Evolutionary conservation across 2,888 invertebrate genomes (phyloP), one percentile per base, ranked within the genome.

Genomic region (Lasius fuliginosus): DNA sequence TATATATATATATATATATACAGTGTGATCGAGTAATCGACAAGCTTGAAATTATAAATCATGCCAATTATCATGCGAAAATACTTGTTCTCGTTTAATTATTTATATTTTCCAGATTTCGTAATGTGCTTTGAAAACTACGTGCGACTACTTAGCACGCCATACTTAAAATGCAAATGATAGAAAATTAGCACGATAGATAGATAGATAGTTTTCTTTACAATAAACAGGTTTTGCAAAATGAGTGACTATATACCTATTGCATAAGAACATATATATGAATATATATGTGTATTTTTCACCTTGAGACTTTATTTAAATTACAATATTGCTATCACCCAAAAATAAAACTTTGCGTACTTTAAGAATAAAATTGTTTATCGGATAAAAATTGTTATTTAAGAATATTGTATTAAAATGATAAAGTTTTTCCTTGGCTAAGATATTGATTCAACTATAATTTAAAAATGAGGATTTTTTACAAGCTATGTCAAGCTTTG

Each of bases 101-200:
- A 77, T 77, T 77, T 58, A 77, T 71, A 6, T 11, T 71, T 53
- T 56, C 30, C 42, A 58, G 40, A 71, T 56, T 56, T 69, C 73
- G 69, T 56, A 77, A 77, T 30, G 15, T 15, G 11, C 9, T 12
- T 58, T 68, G 71, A 40, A 77, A 73, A 58, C 3, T 73, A n/a
- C 71, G 42, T 56, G 69, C 76, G 49, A 40, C 18, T 42, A 42
- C 11, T 56, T 46, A 23, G 56, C 30, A 77, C 30, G 30, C 71
- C 18, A 69, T 53, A 36, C n/a, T 27, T 53, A 30, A 12, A 69
- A 71, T 56, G 30, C 23, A 77, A 77, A 71, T 71, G 9, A 77
- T 30, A 56, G 15, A 27, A 53, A 15, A 76, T 27, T 46, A 64
- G n/a, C n/a, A 15, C 15, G 33, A 11, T 36, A 40, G 18, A 40